These are phyloP conservation scores for Gymnobelideus leadbeateri DNA, from an alignment of 2,113 vertebrate species.

Conservation along the genomic window DNA sequence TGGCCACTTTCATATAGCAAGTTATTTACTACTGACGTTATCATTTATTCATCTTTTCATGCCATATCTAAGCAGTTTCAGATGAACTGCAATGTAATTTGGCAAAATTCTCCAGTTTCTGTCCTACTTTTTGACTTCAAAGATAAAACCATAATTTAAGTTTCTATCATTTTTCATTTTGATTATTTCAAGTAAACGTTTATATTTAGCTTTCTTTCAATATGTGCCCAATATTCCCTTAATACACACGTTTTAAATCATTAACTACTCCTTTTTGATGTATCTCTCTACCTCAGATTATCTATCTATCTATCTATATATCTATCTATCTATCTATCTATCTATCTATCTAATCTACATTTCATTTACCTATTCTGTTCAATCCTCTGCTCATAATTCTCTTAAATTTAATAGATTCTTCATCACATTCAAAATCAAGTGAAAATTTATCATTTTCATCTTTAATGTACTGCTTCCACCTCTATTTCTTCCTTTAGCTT, in stretches of 20 bases:
- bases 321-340: too few relatives aligned
- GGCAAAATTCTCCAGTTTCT: neutral
- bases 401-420: neutral
- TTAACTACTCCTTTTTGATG: too few relatives aligned
- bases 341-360: neutral
- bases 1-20: neutral
- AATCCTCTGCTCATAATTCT: neutral
- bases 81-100: neutral
- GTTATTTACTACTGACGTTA: neutral
- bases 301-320: too few relatives aligned
- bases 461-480: neutral
- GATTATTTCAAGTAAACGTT: neutral
- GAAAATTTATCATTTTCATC: neutral
- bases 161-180: neutral
- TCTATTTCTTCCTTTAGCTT: neutral
- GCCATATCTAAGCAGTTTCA: neutral
- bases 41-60: neutral
- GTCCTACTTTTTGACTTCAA: neutral
- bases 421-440: neutral
- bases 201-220: neutral
- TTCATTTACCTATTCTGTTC: neutral
- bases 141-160: neutral
- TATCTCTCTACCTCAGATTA: too few relatives aligned
- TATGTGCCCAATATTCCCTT: neutral
- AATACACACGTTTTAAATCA: neutral